Conservation (phyloP, 2,113 vertebrate genomes). For the Tursiops truncatus region DNA sequence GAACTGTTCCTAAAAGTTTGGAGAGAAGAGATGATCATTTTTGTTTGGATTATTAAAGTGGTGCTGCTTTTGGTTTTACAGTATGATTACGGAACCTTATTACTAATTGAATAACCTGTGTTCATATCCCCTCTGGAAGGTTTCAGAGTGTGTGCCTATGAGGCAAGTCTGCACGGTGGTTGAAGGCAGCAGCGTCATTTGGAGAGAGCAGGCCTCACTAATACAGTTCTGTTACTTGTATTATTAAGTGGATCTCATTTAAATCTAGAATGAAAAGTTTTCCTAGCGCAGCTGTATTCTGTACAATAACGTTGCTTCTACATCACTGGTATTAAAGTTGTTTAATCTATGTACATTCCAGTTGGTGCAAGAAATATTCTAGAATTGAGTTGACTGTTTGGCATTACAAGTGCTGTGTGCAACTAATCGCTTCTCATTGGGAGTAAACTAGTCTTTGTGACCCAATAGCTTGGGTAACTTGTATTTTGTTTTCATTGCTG, state of each 20-base stretch:
- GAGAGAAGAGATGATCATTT: not conserved
- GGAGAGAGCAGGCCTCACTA: not conserved
- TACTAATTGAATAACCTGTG: not conserved
- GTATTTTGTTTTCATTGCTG: not conserved
- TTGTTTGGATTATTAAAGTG: slow-evolving; percentile 18
- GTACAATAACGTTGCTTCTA: not conserved
- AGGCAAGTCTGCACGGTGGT: not conserved
- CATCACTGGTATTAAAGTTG: not conserved
- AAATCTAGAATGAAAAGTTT: slow-evolving; percentile 13
- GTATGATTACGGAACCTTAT: not conserved
- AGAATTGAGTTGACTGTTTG: not conserved
- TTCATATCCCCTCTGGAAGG: not conserved
- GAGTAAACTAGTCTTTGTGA: not conserved
- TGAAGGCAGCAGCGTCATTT: not conserved
- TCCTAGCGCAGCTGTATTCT: not conserved
- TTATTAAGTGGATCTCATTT: not conserved
- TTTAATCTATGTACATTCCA: not conserved
- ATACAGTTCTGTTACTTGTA: not conserved
- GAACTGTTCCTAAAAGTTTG: not conserved
- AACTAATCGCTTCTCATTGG: slow-evolving; percentile 2
- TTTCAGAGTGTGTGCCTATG: not conserved
- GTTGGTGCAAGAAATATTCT: not conserved
- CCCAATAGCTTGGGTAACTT: not conserved
- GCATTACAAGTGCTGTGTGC: not conserved
- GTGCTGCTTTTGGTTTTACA: not conserved